A percentile compares a stretch with the other conserved stretches of the same genome.
Evolutionary conservation across 1,140 invertebrate genomes (phyloP).

Genomic region (Aleiodes sp.): DNA sequence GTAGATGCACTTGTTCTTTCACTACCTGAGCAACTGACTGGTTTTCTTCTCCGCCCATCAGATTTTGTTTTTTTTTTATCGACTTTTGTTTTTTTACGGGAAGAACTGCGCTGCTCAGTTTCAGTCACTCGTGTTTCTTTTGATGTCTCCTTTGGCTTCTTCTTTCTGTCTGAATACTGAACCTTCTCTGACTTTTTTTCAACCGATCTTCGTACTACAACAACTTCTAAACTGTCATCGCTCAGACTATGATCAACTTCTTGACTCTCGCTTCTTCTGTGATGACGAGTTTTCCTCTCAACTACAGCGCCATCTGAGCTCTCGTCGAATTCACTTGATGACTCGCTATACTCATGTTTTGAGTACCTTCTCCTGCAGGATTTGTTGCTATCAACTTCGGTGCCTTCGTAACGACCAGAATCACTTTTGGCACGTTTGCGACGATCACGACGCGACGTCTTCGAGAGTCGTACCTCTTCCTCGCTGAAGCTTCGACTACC

Average conservation of each 20-base stretch:
- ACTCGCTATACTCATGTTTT: conserved; percentile 47
- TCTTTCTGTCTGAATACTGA: conserved; percentile 49
- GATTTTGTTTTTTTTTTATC: conserved; percentile 21
- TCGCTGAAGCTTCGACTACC: conserved; percentile 62
- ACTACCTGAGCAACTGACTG: background rate
- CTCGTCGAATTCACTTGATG: conserved; percentile 46
- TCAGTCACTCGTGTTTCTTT: conserved; percentile 46
- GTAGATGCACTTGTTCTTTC: background rate
- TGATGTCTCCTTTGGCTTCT: conserved; percentile 48
- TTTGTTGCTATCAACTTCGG: conserved; percentile 35
- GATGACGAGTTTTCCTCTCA: conserved; percentile 15
- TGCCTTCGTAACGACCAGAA: conserved; percentile 51
- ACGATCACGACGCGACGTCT: conserved; percentile 48
- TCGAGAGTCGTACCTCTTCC: conserved; percentile 57
- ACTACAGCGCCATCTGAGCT: conserved; percentile 23
- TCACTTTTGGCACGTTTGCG: conserved; percentile 58
- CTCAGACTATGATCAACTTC: conserved; percentile 44
- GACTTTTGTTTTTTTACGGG: conserved; percentile 37
- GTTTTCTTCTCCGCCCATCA: conserved; percentile 11
- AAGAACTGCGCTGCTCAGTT: conserved; percentile 35
- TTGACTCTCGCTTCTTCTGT: conserved; percentile 17
- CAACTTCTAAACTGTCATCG: conserved; percentile 62
- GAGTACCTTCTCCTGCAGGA: conserved; percentile 37
- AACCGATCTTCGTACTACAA: conserved; percentile 54
- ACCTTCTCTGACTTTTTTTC: conserved; percentile 59